Evolutionary conservation across 2,888 invertebrate species (phyloP).

Genomic region (Drosophila formosana): DNA sequence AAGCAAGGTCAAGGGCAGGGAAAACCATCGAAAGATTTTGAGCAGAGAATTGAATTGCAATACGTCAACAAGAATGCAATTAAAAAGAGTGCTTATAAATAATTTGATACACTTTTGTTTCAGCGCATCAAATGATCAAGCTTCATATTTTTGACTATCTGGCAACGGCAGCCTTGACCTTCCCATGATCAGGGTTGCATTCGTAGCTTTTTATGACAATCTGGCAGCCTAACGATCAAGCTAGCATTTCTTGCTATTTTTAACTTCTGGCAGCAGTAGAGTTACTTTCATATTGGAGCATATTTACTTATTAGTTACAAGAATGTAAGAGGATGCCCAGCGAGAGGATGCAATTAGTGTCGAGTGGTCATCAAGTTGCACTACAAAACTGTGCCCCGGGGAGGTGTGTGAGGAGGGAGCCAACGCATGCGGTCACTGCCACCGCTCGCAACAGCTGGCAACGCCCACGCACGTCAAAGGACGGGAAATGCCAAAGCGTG

Average conservation of each 20-base stretch:
- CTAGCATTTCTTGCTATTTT: neutral
- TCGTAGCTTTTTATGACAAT: neutral
- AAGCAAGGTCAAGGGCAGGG: neutral
- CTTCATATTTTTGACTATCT: neutral
- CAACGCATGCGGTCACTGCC: slow-evolving; percentile 35
- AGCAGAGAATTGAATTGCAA: neutral
- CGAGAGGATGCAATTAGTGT: slow-evolving; percentile 57
- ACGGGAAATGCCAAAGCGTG: slow-evolving; percentile 40
- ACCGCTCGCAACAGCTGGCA: slow-evolving; percentile 34
- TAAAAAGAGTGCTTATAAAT: neutral
- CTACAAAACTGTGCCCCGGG: neutral
- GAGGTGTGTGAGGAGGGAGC: neutral
- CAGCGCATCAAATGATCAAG: too few relatives aligned
- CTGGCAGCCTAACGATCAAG: neutral
- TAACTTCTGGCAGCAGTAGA: neutral
- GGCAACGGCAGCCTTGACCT: neutral
- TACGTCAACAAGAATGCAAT: neutral
- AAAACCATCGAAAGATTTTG: neutral
- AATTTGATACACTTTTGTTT: neutral
- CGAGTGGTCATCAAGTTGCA: slow-evolving; percentile 49
- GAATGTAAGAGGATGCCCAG: slow-evolving; percentile 8
- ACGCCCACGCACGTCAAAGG: slow-evolving; percentile 42
- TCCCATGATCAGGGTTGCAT: neutral
- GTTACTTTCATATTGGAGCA: neutral
- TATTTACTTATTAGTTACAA: slow-evolving; percentile 1